phyloP scores from a whole-genome alignment of 1,140 invertebrate genomes.

The Bombus waltoni region DNA sequence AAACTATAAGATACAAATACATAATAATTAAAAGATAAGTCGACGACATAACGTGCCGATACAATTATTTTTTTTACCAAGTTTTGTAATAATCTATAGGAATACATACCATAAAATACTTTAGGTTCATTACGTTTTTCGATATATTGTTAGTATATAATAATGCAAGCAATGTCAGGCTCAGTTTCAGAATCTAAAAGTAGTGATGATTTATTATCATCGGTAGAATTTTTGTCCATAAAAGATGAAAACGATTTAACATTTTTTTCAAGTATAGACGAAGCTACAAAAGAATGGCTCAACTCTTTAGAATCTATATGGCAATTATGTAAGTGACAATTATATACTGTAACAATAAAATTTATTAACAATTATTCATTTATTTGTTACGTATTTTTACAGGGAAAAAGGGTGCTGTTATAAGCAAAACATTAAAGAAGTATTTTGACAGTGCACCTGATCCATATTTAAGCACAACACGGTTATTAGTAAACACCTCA shows the following conservation, averaged over 20 bases:
- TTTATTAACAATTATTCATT: slow-evolving; percentile 10
- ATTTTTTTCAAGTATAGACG: slow-evolving; percentile 70
- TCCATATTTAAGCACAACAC: slow-evolving; percentile 83
- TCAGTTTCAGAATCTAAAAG: background rate
- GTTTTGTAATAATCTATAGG: background rate
- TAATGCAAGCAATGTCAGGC: background rate
- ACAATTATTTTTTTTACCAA: background rate
- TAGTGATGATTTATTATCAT: background rate
- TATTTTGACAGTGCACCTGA: slow-evolving; percentile 82
- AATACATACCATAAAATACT: background rate
- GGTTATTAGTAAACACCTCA: slow-evolving; percentile 84
- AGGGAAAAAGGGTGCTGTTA: slow-evolving; percentile 84
- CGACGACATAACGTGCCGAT: background rate
- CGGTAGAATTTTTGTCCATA: fast-evolving
- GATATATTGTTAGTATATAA: background rate
- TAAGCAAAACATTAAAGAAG: slow-evolving; percentile 81
- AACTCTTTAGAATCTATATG: slow-evolving; percentile 72
- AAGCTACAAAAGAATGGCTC: slow-evolving; percentile 74
- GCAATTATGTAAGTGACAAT: slow-evolving; percentile 70
- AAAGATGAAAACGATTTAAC: slow-evolving; percentile 20
- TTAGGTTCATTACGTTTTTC: background rate
- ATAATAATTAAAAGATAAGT: background rate
- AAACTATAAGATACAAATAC: background rate
- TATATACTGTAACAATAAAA: background rate
- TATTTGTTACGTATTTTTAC: slow-evolving; percentile 46